Base-by-base conservation (phyloP, 2,797 vertebrate genomes). In the Galagoides demidoff region DNA sequence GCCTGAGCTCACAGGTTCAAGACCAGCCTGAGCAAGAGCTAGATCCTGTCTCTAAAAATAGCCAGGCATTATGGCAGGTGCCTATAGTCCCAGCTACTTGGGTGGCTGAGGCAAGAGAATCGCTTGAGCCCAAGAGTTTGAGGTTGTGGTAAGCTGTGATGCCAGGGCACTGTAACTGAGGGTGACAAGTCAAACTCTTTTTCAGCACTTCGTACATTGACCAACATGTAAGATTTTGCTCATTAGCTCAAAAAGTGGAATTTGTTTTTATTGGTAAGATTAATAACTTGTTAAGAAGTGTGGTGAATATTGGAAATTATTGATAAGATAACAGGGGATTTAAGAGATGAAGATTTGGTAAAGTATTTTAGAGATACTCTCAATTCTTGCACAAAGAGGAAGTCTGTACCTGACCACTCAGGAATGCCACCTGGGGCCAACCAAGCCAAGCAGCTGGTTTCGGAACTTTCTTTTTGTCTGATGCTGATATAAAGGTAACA, bases 251-350 rank as follows among this genome's bases (percentile, higher is more conserved):
- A 82, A 59, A 79, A 43, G 64, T 1, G 79, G 55, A 61, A 82
- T 23, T 39, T 39, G 61, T 57, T 71, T 87, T 25, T 74, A 81
- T 10, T 85, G 68, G 43, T 70, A n/a, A 95, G 85, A 85, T 85
- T n/a, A 90, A 57, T 89, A 68, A 29, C 74, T 89, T 81, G 0
- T 61, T 87, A 89, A 66, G 76, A 68, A 86, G 79, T 81, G 71
- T 81, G 45, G 22, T 76, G 57, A 94, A 45, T 81, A 74, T 23
- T 45, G 61, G 78, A 93, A 85, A 95, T 8, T 12, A 84, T 0
- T 91, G 95, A 66, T 87, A 87, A 77, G 85, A 90, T 90, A 88
- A 96, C 84, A 86, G 16, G 10, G 86, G 89, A 61, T 55, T 63
- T 5, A 84, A 77, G 55, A 92, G 83, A 73, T 19, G 2, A 14